Conservation (phyloP, 2,113 vertebrate genomes). For the Myrmecobius fasciatus region DNA sequence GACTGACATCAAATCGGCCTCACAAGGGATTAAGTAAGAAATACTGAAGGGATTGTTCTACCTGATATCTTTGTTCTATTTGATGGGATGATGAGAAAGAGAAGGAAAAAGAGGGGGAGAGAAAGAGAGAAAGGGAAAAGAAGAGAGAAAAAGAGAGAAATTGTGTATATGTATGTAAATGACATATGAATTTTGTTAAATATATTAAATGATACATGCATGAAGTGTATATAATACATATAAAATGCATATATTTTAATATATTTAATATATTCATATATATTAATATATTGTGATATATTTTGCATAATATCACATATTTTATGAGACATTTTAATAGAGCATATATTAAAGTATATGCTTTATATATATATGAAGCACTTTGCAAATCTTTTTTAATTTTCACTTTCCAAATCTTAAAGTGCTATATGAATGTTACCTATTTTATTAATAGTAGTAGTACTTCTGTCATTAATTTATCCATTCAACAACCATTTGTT, state of each 20-base stretch:
- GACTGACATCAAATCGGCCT: background rate
- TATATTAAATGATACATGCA: too few relatives aligned
- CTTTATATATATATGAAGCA: background rate
- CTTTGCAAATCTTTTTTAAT: background rate
- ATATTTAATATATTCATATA: too few relatives aligned
- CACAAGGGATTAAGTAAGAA: background rate
- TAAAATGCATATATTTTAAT: too few relatives aligned
- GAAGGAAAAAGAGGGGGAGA: background rate
- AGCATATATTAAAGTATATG: background rate
- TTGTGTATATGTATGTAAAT: too few relatives aligned
- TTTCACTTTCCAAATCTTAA: background rate
- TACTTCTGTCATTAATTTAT: background rate
- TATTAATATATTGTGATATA: background rate
- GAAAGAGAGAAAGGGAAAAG: too few relatives aligned
- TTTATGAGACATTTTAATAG: background rate
- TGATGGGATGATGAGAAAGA: background rate
- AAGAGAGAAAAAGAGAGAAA: too few relatives aligned
- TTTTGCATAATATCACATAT: background rate
- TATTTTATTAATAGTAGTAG: too few relatives aligned
- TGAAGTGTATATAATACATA: too few relatives aligned
- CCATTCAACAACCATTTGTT: background rate
- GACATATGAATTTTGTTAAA: too few relatives aligned
- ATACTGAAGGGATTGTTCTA: background rate
- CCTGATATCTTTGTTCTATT: background rate
- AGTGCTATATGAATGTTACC: background rate